phyloP scores from a whole-genome alignment of 23 tunicate species.

The Clavelina lepadiformis region DNA sequence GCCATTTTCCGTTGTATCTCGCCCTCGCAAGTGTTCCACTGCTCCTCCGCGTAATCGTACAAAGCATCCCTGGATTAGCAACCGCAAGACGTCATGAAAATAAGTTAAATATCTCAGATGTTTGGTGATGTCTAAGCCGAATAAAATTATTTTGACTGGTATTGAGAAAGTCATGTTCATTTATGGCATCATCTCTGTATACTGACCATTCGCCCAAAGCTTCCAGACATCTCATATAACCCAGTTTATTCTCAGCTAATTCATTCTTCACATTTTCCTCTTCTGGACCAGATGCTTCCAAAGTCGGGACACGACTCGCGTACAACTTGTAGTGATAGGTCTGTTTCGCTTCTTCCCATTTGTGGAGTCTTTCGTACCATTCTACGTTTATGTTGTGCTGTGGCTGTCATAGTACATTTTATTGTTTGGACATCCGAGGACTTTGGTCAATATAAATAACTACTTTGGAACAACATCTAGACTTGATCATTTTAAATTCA shows the following conservation, averaged over 20 bases:
- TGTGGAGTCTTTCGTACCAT: slow-evolving; percentile 94
- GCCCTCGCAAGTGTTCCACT: slow-evolving; percentile 50
- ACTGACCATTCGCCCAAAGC: slow-evolving; percentile 96
- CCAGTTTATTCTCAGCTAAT: slow-evolving; percentile 62
- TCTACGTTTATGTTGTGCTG: slow-evolving; percentile 67
- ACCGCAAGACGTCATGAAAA: too few species aligned
- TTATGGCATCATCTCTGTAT: not conserved
- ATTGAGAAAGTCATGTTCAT: not conserved
- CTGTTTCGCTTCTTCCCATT: slow-evolving; percentile 96
- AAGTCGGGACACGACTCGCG: not conserved
- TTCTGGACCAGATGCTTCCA: slow-evolving; percentile 5
- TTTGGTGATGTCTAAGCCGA: too few species aligned
- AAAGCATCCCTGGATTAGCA: slow-evolving; percentile 64
- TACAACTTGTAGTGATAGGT: slow-evolving; percentile 51
- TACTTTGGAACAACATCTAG: too few species aligned
- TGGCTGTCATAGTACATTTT: slow-evolving; percentile 23
- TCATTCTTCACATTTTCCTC: slow-evolving; percentile 22
- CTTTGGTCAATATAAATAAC: too few species aligned
- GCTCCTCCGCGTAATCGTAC: slow-evolving; percentile 57
- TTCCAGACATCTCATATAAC: slow-evolving; percentile 98
- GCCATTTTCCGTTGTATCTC: slow-evolving; percentile 74
- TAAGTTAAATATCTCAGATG: too few species aligned
- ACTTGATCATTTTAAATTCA: too few species aligned
- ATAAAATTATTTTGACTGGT: not conserved
- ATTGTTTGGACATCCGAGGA: too few species aligned